Evolutionary conservation across 1,140 invertebrate genomes (phyloP).

Genomic region (Drosophila varians): DNA sequence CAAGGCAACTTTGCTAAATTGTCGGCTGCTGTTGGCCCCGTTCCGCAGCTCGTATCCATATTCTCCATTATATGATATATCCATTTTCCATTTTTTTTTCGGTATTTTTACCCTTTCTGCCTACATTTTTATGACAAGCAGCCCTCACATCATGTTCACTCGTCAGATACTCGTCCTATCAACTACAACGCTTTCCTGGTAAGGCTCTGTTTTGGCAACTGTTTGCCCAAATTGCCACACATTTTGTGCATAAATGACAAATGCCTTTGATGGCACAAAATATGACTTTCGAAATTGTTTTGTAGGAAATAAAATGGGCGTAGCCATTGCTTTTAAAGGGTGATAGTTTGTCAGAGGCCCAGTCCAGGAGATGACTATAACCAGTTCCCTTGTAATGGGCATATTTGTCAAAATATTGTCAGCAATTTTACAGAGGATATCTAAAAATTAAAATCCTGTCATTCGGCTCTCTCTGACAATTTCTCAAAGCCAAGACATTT

Average conservation of each 20-base stretch:
- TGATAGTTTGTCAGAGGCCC: not conserved
- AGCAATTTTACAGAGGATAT: no score
- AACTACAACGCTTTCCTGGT: conserved; percentile 14
- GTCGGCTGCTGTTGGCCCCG: conserved; percentile 56
- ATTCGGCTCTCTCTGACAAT: not conserved
- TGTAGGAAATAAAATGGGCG: conserved; percentile 72
- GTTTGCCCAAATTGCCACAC: conserved; percentile 71
- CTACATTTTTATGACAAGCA: conserved; percentile 41
- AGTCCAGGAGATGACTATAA: no score
- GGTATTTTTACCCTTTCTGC: conserved; percentile 33
- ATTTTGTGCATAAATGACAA: conserved; percentile 81
- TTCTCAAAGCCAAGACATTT: conserved; percentile 3
- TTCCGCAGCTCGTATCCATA: conserved; percentile 29
- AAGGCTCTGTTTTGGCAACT: conserved; percentile 36
- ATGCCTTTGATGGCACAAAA: conserved; percentile 82
- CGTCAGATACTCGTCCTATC: conserved; percentile 33
- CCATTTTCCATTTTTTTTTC: not conserved
- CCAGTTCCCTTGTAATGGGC: no score
- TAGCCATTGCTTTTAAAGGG: conserved; percentile 33
- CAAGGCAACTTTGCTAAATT: conserved; percentile 73
- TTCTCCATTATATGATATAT: conserved; percentile 20
- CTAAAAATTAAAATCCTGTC: no score
- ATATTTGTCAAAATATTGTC: no score
- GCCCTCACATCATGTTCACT: conserved; percentile 29
- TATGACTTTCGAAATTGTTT: conserved; percentile 81